Evolutionary conservation across 2,888 invertebrate species (phyloP), one percentile per base, ranked within the genome.

Genomic region (Drosophila dives): DNA sequence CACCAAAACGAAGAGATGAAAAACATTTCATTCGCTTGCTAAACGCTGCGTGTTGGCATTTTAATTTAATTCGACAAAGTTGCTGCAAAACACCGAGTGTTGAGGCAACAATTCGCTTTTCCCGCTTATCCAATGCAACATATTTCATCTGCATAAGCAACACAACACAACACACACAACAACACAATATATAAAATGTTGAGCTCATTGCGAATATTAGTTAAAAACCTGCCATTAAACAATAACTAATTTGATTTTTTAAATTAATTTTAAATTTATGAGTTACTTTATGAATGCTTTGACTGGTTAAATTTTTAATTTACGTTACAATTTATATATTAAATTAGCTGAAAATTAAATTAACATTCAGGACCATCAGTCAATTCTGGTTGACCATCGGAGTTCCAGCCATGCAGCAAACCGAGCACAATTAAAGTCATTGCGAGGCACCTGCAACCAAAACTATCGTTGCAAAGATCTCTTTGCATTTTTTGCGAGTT

Each of bases 61-160:
- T 85, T 84, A 80, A 87, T 84, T 85, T 74, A 80, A 85, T 85
- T 89, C 82, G 7, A 6, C 42, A 53, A 15, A 42, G n/a, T 40
- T 32, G 32, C 42, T 34, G 29, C 20, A 33, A 40, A 45, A 71
- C 29, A 42, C 36, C 38, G 40, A 64, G 55, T 62, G 70, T 58
- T 64, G 66, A 56, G 60, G 36, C 38, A 23, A 42, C 53, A 61
- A 54, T 58, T 36, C 34, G 51, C 49, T 59, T 53, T 59, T 11
- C 4, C 49, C 64, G 59, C 67, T 63, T 76, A 73, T 64, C 66
- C 60, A 51, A 56, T 55, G 51, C 42, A 64, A 77, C 66, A 56
- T 36, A 76, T 75, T 71, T 63, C 71, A 68, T 65, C 63, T 60
- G 63, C 49, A 60, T 59, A 33, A 56, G n/a, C 60, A 68, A 61